A percentile compares a stretch with the other conserved stretches of the same genome.
phyloP scores from a whole-genome alignment of 2,888 invertebrate species.

The Polyommatus icarus region DNA sequence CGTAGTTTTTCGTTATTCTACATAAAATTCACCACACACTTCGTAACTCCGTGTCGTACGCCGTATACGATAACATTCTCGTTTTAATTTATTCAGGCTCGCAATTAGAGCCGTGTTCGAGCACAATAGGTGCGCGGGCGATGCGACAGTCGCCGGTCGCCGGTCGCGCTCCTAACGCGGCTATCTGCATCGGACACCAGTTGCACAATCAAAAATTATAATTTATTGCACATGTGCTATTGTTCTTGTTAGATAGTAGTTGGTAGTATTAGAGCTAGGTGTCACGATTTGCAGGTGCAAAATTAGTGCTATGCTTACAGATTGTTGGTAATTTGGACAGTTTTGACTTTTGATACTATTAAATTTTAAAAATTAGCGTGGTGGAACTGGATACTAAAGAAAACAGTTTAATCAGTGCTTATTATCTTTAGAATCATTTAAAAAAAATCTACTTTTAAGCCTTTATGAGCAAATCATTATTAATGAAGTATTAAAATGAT shows the following conservation, averaged over 20 bases:
- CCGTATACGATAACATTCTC: constrained; percentile 65
- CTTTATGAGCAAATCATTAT: too few species aligned
- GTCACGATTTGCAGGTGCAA: not conserved
- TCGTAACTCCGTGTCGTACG: constrained; percentile 52
- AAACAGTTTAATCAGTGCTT: too few species aligned
- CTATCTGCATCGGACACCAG: constrained; percentile 67
- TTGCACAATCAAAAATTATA: constrained; percentile 51
- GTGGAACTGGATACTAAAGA: too few species aligned
- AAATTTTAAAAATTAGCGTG: too few species aligned
- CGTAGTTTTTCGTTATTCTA: too few species aligned
- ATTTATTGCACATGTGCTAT: constrained; percentile 45
- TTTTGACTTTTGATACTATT: too few species aligned
- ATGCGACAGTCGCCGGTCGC: constrained; percentile 68
- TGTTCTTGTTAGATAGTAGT: constrained; percentile 20
- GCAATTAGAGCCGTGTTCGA: constrained; percentile 76
- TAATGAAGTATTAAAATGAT: too few species aligned
- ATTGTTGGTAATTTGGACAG: not conserved
- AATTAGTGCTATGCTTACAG: not conserved
- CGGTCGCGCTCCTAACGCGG: constrained; percentile 58
- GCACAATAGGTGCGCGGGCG: constrained; percentile 66
- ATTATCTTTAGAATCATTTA: too few species aligned
- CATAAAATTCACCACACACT: not conserved
- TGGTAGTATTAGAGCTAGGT: too few species aligned
- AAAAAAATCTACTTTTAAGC: too few species aligned
- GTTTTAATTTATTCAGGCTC: constrained; percentile 75